Evolutionary conservation across 2,888 invertebrate genomes (phyloP).

Genomic region (Oithona nana): DNA sequence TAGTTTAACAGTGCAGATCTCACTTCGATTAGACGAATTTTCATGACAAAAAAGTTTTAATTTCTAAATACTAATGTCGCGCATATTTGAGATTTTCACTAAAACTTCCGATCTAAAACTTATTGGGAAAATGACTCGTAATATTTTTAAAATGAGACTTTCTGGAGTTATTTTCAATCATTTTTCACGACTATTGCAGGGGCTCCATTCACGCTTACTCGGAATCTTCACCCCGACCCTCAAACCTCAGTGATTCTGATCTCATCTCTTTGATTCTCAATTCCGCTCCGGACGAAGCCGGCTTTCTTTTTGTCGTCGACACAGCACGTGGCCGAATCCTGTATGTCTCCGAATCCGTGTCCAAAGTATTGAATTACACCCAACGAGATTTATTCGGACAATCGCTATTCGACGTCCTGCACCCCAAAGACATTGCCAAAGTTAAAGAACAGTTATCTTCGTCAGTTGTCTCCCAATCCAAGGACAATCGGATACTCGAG

Average conservation of each 20-base stretch:
- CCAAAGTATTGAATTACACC: slow-evolving; percentile 55
- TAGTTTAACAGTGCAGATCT: too few species aligned
- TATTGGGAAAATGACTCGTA: too few species aligned
- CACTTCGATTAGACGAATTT: too few species aligned
- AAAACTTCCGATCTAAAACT: too few species aligned
- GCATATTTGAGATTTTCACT: too few species aligned
- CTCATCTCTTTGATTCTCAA: neutral
- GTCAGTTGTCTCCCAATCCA: slow-evolving; percentile 54
- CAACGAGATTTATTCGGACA: slow-evolving; percentile 72
- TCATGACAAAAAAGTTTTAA: too few species aligned
- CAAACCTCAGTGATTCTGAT: neutral
- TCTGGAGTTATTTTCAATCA: too few species aligned
- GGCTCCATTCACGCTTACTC: neutral
- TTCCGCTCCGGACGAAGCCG: slow-evolving; percentile 33
- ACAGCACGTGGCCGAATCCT: slow-evolving; percentile 77
- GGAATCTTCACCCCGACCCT: neutral
- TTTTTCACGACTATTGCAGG: too few species aligned
- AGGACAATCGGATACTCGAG: slow-evolving; percentile 45
- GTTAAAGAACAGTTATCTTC: slow-evolving; percentile 86
- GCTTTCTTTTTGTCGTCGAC: slow-evolving; percentile 76
- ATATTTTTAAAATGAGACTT: too few species aligned
- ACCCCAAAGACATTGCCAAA: slow-evolving; percentile 82
- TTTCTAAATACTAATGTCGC: too few species aligned
- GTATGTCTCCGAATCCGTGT: slow-evolving; percentile 74
- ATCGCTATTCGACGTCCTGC: slow-evolving; percentile 80